Base-by-base conservation (phyloP, 1,140 invertebrate genomes). In the Pseudobourletiella spinata region DNA sequence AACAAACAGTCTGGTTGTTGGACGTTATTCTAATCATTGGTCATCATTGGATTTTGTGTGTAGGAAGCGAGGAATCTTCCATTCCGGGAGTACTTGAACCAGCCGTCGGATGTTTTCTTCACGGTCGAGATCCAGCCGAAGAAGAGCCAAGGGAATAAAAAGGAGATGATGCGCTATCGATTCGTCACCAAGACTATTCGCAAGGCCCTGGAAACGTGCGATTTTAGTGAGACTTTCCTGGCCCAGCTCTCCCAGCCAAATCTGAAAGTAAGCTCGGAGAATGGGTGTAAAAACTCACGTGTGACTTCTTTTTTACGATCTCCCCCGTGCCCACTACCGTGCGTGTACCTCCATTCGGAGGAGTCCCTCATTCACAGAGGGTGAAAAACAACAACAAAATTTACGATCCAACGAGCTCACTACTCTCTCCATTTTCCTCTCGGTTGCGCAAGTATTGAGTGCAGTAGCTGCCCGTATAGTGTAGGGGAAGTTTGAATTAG, bases 1-100 rank as follows among this genome's bases (percentile, higher is more conserved):
- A 67, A n/a, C n/a, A n/a, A n/a, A n/a, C n/a, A n/a, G n/a, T 3
- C 32, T 50, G 8, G 8, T 39, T 14, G 35, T 35, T 4, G 42
- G 32, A 14, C 8, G 32, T 24, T 57, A 22, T 42, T 22, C 55
- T 16, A 57, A 29, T 8, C n/a, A 57, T 42, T 42, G 29, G 18
- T 14, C n/a, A n/a, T n/a, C 4, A 52, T 43, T 61, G 35, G n/a
- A 35, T 30, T 39, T 50, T 62, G 24, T 22, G 52, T 48, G 24
- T 55, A 70, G 68, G 68, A 70, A 60, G 68, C 68, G 16, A 28
- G 68, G 42, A 70, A 70, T 57, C 52, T 70, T 30, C 68, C 68
- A 42, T 62, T 59, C 25, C 48, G 65, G 32, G 68, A 70, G 50
- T 70, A 70, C 43, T 43, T 70, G 61, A 67, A 67, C 43, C 63